Evolutionary conservation across 2,113 vertebrate genomes (phyloP).

Genomic region (Perca flavescens): DNA sequence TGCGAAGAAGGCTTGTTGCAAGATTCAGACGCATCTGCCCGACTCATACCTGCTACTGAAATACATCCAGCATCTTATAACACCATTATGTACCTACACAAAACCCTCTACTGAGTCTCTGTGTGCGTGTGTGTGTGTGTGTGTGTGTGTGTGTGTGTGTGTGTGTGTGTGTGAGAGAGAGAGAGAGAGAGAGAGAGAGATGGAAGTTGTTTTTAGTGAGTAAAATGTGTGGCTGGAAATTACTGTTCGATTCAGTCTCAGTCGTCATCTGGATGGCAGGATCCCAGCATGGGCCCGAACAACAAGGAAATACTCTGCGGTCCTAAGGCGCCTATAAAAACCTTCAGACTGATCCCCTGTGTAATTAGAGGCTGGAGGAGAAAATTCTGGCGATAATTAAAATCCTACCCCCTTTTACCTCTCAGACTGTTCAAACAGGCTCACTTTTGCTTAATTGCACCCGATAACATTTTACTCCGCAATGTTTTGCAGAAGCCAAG

Average conservation of each 20-base stretch:
- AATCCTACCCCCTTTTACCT: constrained; percentile 40
- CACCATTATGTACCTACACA: constrained; percentile 32
- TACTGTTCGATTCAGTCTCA: constrained; percentile 46
- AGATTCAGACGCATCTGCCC: constrained; percentile 35
- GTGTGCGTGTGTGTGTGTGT: neutral
- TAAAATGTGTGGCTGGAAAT: constrained; percentile 62
- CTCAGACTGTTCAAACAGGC: constrained; percentile 44
- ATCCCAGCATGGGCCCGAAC: constrained; percentile 74
- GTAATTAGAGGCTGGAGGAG: constrained; percentile 74
- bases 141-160: constrained; percentile 3
- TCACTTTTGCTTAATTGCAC: constrained; percentile 53
- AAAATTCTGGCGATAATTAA: constrained; percentile 77
- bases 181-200: neutral
- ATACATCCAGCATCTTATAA: constrained; percentile 45
- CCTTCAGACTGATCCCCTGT: constrained; percentile 65
- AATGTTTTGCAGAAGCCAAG: constrained; percentile 44
- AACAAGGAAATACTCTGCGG: constrained; percentile 75
- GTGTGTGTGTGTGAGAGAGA: too few species aligned
- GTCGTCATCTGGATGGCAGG: constrained; percentile 73
- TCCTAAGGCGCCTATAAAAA: constrained; percentile 76
- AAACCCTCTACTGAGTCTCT: constrained; percentile 18
- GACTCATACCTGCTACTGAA: constrained; percentile 51
- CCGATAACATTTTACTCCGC: constrained; percentile 36
- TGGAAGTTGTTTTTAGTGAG: constrained; percentile 34
- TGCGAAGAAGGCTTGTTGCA: constrained; percentile 53